Evolutionary conservation across 2,888 invertebrate genomes (phyloP), one percentile per base, ranked within the genome.

Genomic region (Empis livida): DNA sequence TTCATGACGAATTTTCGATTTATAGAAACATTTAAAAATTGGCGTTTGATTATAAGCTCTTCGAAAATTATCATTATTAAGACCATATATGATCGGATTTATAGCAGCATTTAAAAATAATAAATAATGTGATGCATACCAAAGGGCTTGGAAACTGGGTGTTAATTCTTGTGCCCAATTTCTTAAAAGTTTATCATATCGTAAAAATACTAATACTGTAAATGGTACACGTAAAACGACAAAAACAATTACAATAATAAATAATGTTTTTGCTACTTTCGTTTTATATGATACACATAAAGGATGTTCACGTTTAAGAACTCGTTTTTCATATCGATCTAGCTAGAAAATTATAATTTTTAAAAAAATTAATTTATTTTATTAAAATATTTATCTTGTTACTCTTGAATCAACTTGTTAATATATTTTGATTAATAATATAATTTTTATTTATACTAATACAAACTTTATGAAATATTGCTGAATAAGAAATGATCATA

Each of bases 71-170:
- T 78, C 75, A 58, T 84, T 86, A 10, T 79, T 83, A 47, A 81
- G 78, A 4, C 84, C 86, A 54, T 86, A 87, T 49, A 88, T 80
- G 1, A 87, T 64, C 0, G 88, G 87, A 61, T 87, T 87, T 44
- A 86, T 64, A 3, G 84, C 83, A 5, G 82, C 79, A 63, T 84
- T 85, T 4, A 79, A 57, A 54, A 81, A 80, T 63, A 85, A 80
- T 2, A 85, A 67, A 56, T 75, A 82, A 56, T 81, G 81, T 0
- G 84, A 78, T 2, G 71, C 65, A 54, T 82, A 84, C 80, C 82
- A 83, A 54, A 83, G 63, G 3, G 71, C 65, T 44, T 73, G 71
- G 57, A 76, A 82, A 2, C 50, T 48, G 9, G 20, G 3, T 8
- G 23, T 14, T n/a, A 41, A 13, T 41, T 41, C 41, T 14, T 5